These are phyloP conservation scores for Myoxocephalus aenaeus DNA, from an alignment of 2,797 vertebrate species.

Conservation along the genomic window DNA sequence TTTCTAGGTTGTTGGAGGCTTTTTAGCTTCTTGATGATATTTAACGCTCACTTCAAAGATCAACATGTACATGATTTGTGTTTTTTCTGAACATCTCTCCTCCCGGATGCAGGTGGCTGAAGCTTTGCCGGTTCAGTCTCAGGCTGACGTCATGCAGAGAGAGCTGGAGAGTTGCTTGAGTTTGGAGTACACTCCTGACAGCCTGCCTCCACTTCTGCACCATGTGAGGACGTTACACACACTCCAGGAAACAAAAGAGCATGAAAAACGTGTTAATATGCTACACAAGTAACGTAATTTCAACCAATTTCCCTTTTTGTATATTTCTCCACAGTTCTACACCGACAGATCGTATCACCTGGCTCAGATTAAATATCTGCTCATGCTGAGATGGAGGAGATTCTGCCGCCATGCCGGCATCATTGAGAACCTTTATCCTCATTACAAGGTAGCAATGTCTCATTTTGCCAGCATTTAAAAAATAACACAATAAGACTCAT, in stretches of 20 bases:
- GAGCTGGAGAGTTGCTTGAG: constrained; percentile 86
- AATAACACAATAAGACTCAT: neutral
- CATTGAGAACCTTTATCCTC: constrained; percentile 79
- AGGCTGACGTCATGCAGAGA: constrained; percentile 81
- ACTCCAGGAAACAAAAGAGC: neutral
- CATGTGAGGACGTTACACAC: constrained; percentile 61
- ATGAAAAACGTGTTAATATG: too few species aligned
- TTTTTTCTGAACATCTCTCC: neutral
- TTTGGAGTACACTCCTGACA: constrained; percentile 70
- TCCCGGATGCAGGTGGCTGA: constrained; percentile 68
- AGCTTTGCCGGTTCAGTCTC: constrained; percentile 76
- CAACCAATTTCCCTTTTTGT: neutral
- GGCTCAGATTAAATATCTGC: constrained; percentile 85
- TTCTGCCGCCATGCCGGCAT: constrained; percentile 80
- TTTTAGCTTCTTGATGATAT: neutral
- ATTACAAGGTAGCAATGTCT: constrained; percentile 78
- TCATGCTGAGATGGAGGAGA: constrained; percentile 86
- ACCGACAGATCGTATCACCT: constrained; percentile 81
- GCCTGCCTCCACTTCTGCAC: constrained; percentile 76
- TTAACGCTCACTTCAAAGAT: neutral
- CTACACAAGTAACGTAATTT: neutral
- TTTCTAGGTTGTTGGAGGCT: neutral
- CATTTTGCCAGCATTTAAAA: neutral
- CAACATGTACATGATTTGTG: too few species aligned
- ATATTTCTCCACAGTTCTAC: constrained; percentile 77